Evolutionary conservation across 1,140 invertebrate species (phyloP).

Genomic region (Oscheius sp.): DNA sequence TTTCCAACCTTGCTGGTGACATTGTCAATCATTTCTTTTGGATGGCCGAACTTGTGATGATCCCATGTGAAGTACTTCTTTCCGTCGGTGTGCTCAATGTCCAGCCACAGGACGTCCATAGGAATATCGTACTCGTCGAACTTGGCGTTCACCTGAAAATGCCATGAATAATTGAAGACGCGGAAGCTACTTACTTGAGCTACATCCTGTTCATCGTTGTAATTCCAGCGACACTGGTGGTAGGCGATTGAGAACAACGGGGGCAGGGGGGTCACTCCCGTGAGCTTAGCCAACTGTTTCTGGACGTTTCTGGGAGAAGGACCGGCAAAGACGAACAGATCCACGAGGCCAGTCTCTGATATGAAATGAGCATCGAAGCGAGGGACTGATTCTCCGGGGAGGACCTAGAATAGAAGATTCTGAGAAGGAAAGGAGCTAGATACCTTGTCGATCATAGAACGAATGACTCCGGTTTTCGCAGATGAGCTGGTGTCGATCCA

Average conservation of each 20-base stretch:
- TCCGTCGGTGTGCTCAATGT: slow-evolving; percentile 95
- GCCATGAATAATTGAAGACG: background rate
- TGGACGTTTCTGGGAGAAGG: slow-evolving; percentile 71
- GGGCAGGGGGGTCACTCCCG: slow-evolving; percentile 81
- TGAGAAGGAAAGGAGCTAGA: background rate
- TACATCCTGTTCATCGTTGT: slow-evolving; percentile 94
- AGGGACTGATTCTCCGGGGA: slow-evolving; percentile 59
- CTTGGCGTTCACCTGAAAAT: slow-evolving; percentile 66
- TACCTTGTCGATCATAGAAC: slow-evolving; percentile 42
- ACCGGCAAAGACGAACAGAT: slow-evolving; percentile 25
- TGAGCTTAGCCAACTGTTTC: slow-evolving; percentile 80
- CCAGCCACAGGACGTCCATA: slow-evolving; percentile 94
- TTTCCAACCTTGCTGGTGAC: slow-evolving; percentile 73
- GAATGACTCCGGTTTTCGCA: slow-evolving; percentile 15
- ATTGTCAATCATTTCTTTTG: slow-evolving; percentile 85
- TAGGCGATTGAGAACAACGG: slow-evolving; percentile 79
- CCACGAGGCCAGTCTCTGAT: slow-evolving; percentile 81
- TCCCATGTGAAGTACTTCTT: slow-evolving; percentile 73
- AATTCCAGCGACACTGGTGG: slow-evolving; percentile 98
- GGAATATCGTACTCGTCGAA: slow-evolving; percentile 89
- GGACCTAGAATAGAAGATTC: slow-evolving; percentile 37
- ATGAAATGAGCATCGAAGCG: slow-evolving; percentile 74
- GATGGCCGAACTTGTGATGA: slow-evolving; percentile 78
- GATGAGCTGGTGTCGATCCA: slow-evolving; percentile 87
- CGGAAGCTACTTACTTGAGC: slow-evolving; percentile 63